These are phyloP conservation scores for Spongilla lacustris DNA, from an alignment of 37 sponge, comb jelly and placozoan species.

Conservation along the genomic window DNA sequence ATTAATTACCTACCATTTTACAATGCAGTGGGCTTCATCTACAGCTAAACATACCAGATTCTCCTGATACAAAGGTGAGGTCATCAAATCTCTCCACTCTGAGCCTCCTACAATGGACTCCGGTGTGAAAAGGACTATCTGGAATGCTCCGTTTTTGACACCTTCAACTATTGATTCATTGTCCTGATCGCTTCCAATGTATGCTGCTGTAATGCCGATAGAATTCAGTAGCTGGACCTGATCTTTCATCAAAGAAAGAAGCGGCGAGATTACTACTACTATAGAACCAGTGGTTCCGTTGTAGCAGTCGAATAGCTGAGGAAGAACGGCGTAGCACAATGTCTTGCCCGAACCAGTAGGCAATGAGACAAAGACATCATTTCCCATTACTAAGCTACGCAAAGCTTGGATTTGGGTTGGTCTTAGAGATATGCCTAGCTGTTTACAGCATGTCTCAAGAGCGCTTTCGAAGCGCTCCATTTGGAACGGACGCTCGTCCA, in stretches of 20 bases:
- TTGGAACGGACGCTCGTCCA: too few species aligned
- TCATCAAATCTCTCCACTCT: constrained; percentile 20
- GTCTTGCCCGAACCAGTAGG: constrained; percentile 42
- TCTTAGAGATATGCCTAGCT: not conserved
- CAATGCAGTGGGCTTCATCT: constrained; percentile 43
- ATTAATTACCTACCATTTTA: constrained; percentile 22
- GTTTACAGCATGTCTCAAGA: too few species aligned
- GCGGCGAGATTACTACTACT: constrained; percentile 38
- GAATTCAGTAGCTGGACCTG: constrained; percentile 1
- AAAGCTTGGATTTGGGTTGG: constrained; percentile 10
- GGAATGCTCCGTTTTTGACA: constrained; percentile 14
- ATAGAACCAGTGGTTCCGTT: constrained; percentile 1
- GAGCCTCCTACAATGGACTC: constrained; percentile 8
- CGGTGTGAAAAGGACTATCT: constrained; percentile 39
- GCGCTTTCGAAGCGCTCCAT: too few species aligned
- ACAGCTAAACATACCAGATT: constrained; percentile 15
- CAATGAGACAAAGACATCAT: constrained; percentile 23
- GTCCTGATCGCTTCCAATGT: not conserved
- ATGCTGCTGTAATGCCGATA: constrained; percentile 15
- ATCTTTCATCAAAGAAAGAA: constrained; percentile 38
- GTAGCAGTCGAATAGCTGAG: constrained; percentile 14
- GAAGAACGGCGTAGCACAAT: constrained; percentile 18
- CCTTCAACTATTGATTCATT: not conserved
- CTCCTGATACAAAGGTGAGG: not conserved
- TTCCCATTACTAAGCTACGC: not conserved